phyloP scores from a whole-genome alignment of 1,140 invertebrate species.

The Pristionchus pacificus region DNA sequence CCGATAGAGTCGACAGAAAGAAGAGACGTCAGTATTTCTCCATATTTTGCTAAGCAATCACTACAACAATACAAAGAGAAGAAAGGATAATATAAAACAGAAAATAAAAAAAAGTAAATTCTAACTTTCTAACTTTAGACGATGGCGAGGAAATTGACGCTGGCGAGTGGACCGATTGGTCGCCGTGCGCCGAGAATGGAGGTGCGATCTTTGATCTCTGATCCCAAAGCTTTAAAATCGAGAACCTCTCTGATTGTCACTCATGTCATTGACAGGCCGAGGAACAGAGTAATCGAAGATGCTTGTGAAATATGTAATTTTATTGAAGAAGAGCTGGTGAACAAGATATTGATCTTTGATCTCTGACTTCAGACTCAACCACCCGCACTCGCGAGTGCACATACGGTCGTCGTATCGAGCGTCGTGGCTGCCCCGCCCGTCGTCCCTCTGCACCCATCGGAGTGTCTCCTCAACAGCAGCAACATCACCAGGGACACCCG shows the following conservation, averaged over 20 bases:
- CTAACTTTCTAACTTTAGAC: conserved; percentile 12
- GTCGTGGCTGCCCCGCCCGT: conserved; percentile 39
- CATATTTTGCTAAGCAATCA: neutral
- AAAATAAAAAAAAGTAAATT: too few species aligned
- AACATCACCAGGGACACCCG: conserved; percentile 16
- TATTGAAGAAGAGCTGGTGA: neutral
- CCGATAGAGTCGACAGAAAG: conserved; percentile 39
- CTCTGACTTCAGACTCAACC: conserved; percentile 22
- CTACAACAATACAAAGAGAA: neutral
- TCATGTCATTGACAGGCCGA: too few species aligned
- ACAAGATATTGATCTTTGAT: neutral
- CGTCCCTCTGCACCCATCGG: conserved; percentile 21
- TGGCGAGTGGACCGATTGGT: conserved; percentile 38
- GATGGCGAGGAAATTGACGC: conserved; percentile 22
- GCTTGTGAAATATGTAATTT: neutral
- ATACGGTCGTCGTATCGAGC: conserved; percentile 41
- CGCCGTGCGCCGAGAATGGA: conserved; percentile 15
- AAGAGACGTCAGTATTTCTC: conserved; percentile 31
- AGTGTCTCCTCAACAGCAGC: conserved; percentile 23
- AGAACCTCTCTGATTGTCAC: too few species aligned
- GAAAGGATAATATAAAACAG: too few species aligned
- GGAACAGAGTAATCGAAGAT: too few species aligned
- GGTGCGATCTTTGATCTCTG: neutral
- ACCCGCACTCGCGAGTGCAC: conserved; percentile 37
- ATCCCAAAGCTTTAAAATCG: too few species aligned